Evolutionary conservation across 2,797 vertebrate genomes (phyloP).

Genomic region (Syndactyla subalaris): DNA sequence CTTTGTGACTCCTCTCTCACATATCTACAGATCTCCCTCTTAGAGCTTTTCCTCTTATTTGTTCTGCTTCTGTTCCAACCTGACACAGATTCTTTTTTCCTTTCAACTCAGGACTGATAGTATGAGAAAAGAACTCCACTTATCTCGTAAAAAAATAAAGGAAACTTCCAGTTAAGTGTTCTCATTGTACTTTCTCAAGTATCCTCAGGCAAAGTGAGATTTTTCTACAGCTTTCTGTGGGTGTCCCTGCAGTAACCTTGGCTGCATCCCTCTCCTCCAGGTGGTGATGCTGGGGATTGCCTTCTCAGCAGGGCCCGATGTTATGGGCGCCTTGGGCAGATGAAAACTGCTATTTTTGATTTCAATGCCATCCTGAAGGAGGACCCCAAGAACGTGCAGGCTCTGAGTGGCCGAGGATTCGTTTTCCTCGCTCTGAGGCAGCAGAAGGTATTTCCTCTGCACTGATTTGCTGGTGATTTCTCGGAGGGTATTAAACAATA

Average conservation of each 20-base stretch:
- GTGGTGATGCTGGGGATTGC: slow-evolving; percentile 82
- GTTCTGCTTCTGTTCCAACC: not conserved
- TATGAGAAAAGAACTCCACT: not conserved
- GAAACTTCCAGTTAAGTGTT: not conserved
- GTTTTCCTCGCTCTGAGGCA: slow-evolving; percentile 86
- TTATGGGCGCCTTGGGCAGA: slow-evolving; percentile 88
- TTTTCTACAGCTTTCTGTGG: not conserved
- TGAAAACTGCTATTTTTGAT: slow-evolving; percentile 94
- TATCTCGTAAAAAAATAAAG: not conserved
- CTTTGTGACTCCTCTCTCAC: not conserved
- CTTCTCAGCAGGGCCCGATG: slow-evolving; percentile 89
- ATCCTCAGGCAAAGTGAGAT: not conserved
- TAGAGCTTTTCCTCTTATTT: not conserved
- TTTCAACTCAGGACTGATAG: not conserved
- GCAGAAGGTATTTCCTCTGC: slow-evolving; percentile 81
- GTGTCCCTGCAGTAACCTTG: not conserved
- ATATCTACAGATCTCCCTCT: not conserved
- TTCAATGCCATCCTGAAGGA: slow-evolving; percentile 87
- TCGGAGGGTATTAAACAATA: not conserved
- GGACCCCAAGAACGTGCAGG: slow-evolving; percentile 80
- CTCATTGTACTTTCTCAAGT: not conserved
- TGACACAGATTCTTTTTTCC: not conserved
- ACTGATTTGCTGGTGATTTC: not conserved
- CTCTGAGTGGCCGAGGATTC: slow-evolving; percentile 90
- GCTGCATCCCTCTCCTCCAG: slow-evolving; percentile 69